Base-by-base conservation (phyloP, 35 echinoderm and acorn worm genomes). In the Diadema setosum region DNA sequence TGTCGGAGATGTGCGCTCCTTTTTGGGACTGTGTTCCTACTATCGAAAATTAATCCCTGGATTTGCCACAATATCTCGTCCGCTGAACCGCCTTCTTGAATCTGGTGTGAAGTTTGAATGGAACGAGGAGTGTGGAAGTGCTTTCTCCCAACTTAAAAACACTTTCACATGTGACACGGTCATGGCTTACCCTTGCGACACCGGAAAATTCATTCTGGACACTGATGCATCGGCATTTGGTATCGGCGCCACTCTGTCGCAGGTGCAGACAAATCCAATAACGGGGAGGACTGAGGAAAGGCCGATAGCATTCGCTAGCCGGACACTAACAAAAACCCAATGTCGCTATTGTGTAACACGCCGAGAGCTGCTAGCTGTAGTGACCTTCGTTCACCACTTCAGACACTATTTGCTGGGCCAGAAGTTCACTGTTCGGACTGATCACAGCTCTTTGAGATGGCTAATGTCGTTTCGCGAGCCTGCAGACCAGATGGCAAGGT, bases 321-420 rank as follows among this genome's bases (percentile, higher is more conserved):
- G 27, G 30, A 27, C 86, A 1, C 45, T 88, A 5, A 23, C 40
- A 5, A 82, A 82, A 82, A 49, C 78, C 15, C 40, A 82, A 49
- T 45, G 78, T 25, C 78, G 78, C 31, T 84, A 84, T 29, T 86
- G 84, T 86, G 63, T 80, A 3, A 74, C 84, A n/a, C n/a, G n/a
- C n/a, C n/a, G n/a, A n/a, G n/a, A n/a, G n/a, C n/a, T n/a, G n/a
- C n/a, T n/a, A n/a, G n/a, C n/a, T n/a, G n/a, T n/a, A n/a, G n/a
- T n/a, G n/a, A n/a, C n/a, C n/a, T n/a, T n/a, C n/a, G n/a, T n/a
- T n/a, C n/a, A n/a, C n/a, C n/a, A n/a, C n/a, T n/a, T n/a, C n/a
- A n/a, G n/a, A n/a, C n/a, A n/a, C n/a, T n/a, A n/a, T n/a, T n/a
- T n/a, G n/a, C n/a, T n/a, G n/a, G n/a, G n/a, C n/a, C n/a, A n/a